Base-by-base conservation (phyloP, 2,888 invertebrate genomes). In the Candidula unifasciata region DNA sequence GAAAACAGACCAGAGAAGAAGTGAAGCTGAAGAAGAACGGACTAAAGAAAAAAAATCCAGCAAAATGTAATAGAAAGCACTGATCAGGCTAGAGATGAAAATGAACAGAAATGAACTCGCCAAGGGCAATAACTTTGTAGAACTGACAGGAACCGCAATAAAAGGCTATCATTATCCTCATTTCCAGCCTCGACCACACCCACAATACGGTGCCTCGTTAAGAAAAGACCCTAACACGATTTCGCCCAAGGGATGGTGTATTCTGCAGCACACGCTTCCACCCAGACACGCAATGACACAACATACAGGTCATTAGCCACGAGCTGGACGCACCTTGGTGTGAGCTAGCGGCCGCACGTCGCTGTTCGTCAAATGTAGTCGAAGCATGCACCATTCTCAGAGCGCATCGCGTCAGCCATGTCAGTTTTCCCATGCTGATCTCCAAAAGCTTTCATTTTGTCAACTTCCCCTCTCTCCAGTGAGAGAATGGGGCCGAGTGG, bases 281-380 rank as follows among this genome's bases (percentile, higher is more conserved):
- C 8, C 52, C n/a, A 68, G 30, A 80, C 2, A 57, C 57, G 54
- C 10, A 27, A 24, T 66, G 33, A 69, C 71, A 57, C 81, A 68
- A 57, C 81, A 44, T 81, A 57, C 71, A 57, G 71, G 73, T 81
- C 71, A 60, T 81, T 81, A 81, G 81, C 60, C 24, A 57, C 52
- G 21, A 30, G 54, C 24, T 30, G 68, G 68, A 24, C 80, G 80
- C 80, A 68, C 80, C 80, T 24, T 52, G 44, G 80, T 66, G 80
- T 60, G 80, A 68, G 74, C 30, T 68, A 27, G 18, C 16, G 30
- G 33, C 21, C 68, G 80, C 27, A 44, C 13, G 68, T 10, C 27
- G 33, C 2, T 27, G 30, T 27, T 30, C 30, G 13, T 52, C 68
- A 33, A 68, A 35, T 13, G 37, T 60, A 18, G 44, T 57, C 74